Conservation (phyloP, 92 coral and sea anemone genomes). For the Virgularia gustaviana region DNA sequence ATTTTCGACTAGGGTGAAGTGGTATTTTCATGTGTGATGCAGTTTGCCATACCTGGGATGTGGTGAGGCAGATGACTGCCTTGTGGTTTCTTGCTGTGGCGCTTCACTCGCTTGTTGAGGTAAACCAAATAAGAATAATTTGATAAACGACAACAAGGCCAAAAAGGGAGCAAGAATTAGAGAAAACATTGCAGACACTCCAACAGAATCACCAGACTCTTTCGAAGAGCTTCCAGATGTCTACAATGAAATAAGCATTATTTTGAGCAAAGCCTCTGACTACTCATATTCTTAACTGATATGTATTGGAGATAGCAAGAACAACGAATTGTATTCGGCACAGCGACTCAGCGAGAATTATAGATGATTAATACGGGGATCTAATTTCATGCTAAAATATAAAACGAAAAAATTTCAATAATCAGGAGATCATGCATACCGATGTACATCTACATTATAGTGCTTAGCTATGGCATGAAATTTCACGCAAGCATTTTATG, state of each 20-base stretch:
- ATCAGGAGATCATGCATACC: too few relatives aligned
- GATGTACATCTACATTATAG: too few relatives aligned
- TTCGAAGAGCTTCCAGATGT: conserved; percentile 53
- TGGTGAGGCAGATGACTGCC: conserved; percentile 12
- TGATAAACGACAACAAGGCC: conserved; percentile 66
- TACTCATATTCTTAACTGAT: not conserved
- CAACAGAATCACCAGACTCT: conserved; percentile 31
- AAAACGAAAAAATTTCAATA: too few relatives aligned
- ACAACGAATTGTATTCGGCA: not conserved
- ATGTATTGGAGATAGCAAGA: not conserved
- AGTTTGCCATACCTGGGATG: not conserved
- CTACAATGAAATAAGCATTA: conserved; percentile 24
- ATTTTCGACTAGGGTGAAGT: too few relatives aligned
- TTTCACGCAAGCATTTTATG: too few relatives aligned
- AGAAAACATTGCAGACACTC: not conserved
- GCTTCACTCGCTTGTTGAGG: conserved; percentile 75
- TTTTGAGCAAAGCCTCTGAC: not conserved
- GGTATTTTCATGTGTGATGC: not conserved
- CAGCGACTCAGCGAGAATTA: not conserved
- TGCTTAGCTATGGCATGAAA: too few relatives aligned
- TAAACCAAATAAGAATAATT: conserved; percentile 68
- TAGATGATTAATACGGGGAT: too few relatives aligned
- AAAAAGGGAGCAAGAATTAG: conserved; percentile 72
- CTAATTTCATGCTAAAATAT: too few relatives aligned
- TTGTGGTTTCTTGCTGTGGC: conserved; percentile 44